Conservation (phyloP, 2,888 invertebrate genomes). For the Alcis repandata region DNA sequence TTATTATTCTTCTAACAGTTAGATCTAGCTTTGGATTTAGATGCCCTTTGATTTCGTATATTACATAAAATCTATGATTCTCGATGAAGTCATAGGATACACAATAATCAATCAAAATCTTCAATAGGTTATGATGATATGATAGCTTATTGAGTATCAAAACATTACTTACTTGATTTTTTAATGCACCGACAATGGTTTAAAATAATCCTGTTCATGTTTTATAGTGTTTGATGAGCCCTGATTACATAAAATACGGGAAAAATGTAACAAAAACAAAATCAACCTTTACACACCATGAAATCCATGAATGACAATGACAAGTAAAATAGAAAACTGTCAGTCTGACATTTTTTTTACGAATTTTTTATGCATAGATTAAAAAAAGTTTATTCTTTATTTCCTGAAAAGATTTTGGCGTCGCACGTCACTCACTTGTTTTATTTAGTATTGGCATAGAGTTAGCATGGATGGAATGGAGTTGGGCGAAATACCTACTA, state of each 20-base stretch:
- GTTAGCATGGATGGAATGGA: too few species aligned
- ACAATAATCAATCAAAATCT: constrained; percentile 70
- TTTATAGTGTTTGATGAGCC: constrained; percentile 57
- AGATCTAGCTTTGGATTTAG: constrained; percentile 6
- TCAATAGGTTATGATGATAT: constrained; percentile 61
- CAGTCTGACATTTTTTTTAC: constrained; percentile 7
- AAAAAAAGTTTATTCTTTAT: too few species aligned
- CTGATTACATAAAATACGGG: constrained; percentile 61
- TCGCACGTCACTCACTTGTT: too few species aligned
- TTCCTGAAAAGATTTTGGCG: too few species aligned
- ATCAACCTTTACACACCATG: constrained; percentile 81
- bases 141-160: not conserved
- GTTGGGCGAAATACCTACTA: too few species aligned
- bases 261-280: constrained; percentile 79
- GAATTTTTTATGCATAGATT: too few species aligned
- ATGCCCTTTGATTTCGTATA: constrained; percentile 33
- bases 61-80: constrained; percentile 55
- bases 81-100: constrained; percentile 60
- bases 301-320: constrained; percentile 42
- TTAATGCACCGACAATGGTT: constrained; percentile 74
- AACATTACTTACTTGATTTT: constrained; percentile 73
- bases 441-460: too few species aligned
- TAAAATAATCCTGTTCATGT: constrained; percentile 77
- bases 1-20: not conserved
- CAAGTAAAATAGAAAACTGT: constrained; percentile 26